These are phyloP conservation scores for Solenopsis invicta DNA, from an alignment of 1,140 invertebrate genomes.

Conservation along the genomic window DNA sequence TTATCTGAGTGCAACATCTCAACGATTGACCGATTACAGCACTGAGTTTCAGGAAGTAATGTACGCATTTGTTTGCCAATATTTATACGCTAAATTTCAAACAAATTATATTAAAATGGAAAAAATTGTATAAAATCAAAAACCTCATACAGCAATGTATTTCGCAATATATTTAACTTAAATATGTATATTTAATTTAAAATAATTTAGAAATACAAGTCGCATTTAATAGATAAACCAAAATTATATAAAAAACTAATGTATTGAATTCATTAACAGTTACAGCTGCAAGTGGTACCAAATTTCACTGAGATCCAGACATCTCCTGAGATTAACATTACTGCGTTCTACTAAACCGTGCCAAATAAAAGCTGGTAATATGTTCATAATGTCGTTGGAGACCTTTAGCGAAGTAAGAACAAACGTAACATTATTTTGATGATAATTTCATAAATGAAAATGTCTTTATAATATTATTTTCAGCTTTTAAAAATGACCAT, in stretches of 20 bases:
- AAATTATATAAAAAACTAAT: background rate
- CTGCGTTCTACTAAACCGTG: conserved; percentile 62
- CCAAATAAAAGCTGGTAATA: conserved; percentile 70
- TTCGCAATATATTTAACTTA: background rate
- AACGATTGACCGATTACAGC: conserved; percentile 27
- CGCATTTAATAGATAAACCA: background rate
- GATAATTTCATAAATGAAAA: background rate
- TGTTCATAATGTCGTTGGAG: conserved; percentile 68
- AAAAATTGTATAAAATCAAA: background rate
- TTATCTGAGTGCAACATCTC: background rate
- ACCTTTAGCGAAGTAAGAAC: conserved; percentile 69
- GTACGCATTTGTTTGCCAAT: background rate
- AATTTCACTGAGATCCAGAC: conserved; percentile 64
- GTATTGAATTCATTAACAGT: conserved; percentile 13
- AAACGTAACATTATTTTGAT: background rate
- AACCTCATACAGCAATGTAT: background rate
- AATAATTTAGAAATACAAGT: background rate
- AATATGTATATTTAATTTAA: background rate
- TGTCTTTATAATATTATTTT: background rate
- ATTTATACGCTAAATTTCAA: background rate
- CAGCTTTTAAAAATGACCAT: conserved; percentile 5
- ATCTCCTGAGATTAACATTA: conserved; percentile 65
- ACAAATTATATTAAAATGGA: background rate
- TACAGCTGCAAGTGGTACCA: conserved; percentile 65
- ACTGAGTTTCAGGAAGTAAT: conserved; percentile 7